These are phyloP conservation scores for Pogona vitticeps DNA, from an alignment of 2,113 vertebrate genomes.

Conservation along the genomic window DNA sequence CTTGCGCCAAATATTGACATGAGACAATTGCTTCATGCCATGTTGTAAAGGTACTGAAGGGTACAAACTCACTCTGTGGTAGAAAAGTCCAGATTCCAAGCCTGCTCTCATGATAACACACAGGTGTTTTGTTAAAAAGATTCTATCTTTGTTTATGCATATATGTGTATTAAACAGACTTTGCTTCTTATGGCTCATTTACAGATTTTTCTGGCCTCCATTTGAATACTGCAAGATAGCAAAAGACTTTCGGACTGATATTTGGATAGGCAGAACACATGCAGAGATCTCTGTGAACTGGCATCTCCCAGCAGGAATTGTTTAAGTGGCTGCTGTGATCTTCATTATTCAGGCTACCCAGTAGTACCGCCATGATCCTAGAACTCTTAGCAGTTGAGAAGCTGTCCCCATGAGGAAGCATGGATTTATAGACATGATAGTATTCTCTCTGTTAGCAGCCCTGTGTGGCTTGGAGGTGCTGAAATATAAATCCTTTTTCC, in stretches of 20 bases:
- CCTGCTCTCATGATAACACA: not conserved
- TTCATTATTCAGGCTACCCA: not conserved
- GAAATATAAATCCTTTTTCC: not conserved
- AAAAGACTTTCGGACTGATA: not conserved
- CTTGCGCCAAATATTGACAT: constrained; percentile 30
- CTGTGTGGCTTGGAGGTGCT: not conserved
- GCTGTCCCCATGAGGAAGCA: not conserved
- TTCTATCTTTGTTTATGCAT: not conserved
- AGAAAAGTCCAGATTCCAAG: not conserved
- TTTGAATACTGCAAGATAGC: not conserved
- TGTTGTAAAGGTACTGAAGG: constrained; percentile 6
- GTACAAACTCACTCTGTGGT: not conserved
- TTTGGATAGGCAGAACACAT: not conserved
- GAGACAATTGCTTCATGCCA: constrained; percentile 29
- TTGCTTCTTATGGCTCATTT: not conserved
- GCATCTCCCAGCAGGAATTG: not conserved
- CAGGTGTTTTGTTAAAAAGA: not conserved
- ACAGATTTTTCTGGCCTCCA: not conserved
- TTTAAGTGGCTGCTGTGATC: not conserved
- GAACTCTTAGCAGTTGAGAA: not conserved
- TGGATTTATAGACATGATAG: not conserved
- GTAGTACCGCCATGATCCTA: not conserved
- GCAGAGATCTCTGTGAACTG: not conserved
- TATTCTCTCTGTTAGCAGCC: not conserved
- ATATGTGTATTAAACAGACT: not conserved